These are phyloP conservation scores for Ariopsis seemanni DNA, from an alignment of 2,113 vertebrate genomes.

Conservation along the genomic window DNA sequence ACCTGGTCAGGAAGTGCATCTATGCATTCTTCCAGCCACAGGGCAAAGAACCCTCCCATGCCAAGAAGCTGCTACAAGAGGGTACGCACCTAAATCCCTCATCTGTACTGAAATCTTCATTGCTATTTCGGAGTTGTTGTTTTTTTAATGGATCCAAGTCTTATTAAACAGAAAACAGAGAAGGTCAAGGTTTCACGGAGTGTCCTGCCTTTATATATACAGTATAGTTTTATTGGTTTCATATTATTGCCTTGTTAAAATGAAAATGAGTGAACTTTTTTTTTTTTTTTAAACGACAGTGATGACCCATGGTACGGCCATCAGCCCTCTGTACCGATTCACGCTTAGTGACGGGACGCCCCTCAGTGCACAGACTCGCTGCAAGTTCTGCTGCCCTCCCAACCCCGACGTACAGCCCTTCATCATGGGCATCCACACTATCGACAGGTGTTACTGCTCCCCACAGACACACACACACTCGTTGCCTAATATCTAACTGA, in stretches of 20 bases:
- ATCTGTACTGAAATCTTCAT: neutral
- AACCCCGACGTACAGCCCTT: slow-evolving; percentile 91
- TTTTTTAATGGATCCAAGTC: neutral
- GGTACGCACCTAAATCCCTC: slow-evolving; percentile 68
- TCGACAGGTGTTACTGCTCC: slow-evolving; percentile 83
- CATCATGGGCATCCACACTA: slow-evolving; percentile 97
- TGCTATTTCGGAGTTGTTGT: neutral
- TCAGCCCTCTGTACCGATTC: slow-evolving; percentile 95
- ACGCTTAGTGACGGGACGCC: slow-evolving; percentile 89
- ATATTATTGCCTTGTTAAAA: neutral
- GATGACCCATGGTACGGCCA: slow-evolving; percentile 91
- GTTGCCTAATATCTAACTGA: too few relatives aligned
- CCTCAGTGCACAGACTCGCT: slow-evolving; percentile 94
- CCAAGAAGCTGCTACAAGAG: slow-evolving; percentile 94
- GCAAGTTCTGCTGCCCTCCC: slow-evolving; percentile 92
- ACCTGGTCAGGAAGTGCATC: slow-evolving; percentile 95
- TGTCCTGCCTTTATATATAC: neutral
- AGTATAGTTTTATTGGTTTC: neutral
- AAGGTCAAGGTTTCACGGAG: neutral
- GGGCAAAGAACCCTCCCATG: slow-evolving; percentile 90
- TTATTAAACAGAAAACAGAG: neutral
- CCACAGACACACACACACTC: neutral
- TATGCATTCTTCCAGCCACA: slow-evolving; percentile 97
- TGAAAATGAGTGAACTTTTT: neutral
- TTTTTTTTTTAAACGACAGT: slow-evolving; percentile 68